phyloP scores from a whole-genome alignment of 2,113 vertebrate species.

The Campylorhamphus procurvoides region DNA sequence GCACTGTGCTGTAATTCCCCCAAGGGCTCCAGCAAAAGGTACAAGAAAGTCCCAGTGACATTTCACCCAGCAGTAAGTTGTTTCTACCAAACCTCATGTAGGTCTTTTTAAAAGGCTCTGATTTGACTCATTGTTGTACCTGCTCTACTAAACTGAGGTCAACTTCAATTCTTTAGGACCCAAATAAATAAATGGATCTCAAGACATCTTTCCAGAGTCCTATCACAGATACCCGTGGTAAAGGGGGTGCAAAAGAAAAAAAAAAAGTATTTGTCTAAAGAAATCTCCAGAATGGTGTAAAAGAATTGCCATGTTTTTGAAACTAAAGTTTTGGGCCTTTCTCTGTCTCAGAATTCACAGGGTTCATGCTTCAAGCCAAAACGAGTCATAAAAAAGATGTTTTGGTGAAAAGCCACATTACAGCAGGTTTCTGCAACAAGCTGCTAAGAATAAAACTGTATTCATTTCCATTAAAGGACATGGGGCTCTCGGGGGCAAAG shows the following conservation, averaged over 20 bases:
- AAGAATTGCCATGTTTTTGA: background rate
- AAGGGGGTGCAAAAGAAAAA: background rate
- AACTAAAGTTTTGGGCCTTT: background rate
- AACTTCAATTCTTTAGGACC: background rate
- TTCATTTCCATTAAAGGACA: slow-evolving; percentile 3
- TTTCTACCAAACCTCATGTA: background rate
- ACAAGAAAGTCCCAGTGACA: background rate
- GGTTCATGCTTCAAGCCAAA: background rate
- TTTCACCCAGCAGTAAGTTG: background rate
- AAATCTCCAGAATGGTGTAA: background rate
- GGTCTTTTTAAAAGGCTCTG: background rate
- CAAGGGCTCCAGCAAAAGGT: background rate
- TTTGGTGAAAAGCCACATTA: background rate
- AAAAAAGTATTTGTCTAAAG: background rate
- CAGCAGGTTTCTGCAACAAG: background rate
- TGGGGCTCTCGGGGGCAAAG: background rate
- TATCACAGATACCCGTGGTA: background rate
- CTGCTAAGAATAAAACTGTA: slow-evolving; percentile 24
- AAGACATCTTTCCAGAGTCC: background rate
- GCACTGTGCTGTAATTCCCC: background rate
- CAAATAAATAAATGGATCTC: slow-evolving; percentile 2
- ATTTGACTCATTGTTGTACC: background rate
- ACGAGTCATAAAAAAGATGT: background rate
- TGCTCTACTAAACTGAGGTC: background rate
- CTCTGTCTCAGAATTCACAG: background rate